Evolutionary conservation across 1,140 invertebrate species (phyloP).

Genomic region (Ips typographus): DNA sequence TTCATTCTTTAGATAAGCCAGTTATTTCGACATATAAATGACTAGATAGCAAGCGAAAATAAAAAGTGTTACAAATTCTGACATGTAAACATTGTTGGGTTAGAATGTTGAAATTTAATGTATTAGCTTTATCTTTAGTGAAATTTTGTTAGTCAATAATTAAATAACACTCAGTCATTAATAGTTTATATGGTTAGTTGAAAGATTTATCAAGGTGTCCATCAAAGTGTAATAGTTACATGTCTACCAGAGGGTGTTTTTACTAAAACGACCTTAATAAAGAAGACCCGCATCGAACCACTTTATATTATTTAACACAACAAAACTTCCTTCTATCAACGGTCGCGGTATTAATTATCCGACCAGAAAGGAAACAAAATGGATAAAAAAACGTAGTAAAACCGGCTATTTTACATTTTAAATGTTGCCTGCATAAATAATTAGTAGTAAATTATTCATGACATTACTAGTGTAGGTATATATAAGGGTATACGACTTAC

Average conservation of each 20-base stretch:
- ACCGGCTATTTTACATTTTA: slow-evolving; percentile 21
- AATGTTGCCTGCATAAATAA: slow-evolving; percentile 20
- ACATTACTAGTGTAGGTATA: slow-evolving; percentile 9
- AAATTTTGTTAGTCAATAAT: too few relatives aligned
- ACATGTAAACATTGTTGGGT: too few relatives aligned
- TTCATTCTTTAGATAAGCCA: background rate
- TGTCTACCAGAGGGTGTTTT: too few relatives aligned
- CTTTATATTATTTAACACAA: too few relatives aligned
- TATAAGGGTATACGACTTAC: slow-evolving; percentile 9
- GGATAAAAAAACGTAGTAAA: slow-evolving; percentile 1
- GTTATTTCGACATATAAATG: background rate
- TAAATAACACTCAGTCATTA: too few relatives aligned
- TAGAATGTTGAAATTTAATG: too few relatives aligned
- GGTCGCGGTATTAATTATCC: slow-evolving; percentile 10
- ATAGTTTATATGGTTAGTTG: too few relatives aligned
- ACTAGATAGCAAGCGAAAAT: background rate
- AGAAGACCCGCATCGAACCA: background rate
- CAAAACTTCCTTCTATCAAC: slow-evolving; percentile 2
- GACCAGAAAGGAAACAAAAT: slow-evolving; percentile 5
- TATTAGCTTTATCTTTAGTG: too few relatives aligned
- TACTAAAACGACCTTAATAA: too few relatives aligned
- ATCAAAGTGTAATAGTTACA: too few relatives aligned
- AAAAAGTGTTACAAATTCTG: background rate
- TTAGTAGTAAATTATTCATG: slow-evolving; percentile 17
- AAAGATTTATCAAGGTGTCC: too few relatives aligned